Conservation (phyloP, 2,888 invertebrate genomes). For the Nymphalis urticae region DNA sequence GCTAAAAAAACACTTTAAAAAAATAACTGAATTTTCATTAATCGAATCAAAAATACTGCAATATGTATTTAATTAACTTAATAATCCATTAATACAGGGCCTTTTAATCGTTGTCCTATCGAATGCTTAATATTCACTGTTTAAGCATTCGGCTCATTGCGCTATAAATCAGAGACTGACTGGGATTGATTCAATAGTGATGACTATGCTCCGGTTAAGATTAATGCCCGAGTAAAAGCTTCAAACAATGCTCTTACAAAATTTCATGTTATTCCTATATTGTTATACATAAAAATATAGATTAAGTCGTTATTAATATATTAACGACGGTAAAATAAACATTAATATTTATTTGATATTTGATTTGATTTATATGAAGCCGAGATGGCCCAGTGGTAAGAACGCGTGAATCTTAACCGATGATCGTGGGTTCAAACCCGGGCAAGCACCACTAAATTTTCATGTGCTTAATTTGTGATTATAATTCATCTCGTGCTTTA, state of each 20-base stretch:
- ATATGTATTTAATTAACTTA: background rate
- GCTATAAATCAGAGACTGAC: slow-evolving; percentile 57
- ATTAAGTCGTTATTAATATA: no score
- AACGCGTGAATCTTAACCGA: no score
- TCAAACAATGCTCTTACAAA: background rate
- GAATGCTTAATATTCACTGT: slow-evolving; percentile 27
- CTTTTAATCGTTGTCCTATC: slow-evolving; percentile 14
- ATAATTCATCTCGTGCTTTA: no score
- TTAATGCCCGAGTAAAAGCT: slow-evolving; percentile 53
- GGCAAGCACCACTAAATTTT: no score
- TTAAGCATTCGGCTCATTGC: slow-evolving; percentile 50
- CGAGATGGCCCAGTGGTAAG: no score
- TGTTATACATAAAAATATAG: background rate
- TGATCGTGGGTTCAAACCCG: no score
- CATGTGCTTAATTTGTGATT: no score
- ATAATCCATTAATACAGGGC: slow-evolving; percentile 8
- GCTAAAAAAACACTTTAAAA: background rate
- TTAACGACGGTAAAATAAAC: no score
- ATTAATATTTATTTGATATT: no score
- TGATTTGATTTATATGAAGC: no score
- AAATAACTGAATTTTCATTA: background rate
- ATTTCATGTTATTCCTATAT: background rate
- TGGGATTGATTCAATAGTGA: slow-evolving; percentile 66
- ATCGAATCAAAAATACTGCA: background rate
- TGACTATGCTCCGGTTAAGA: slow-evolving; percentile 63